These are phyloP conservation scores for Protonemura montana DNA, from an alignment of 2,888 invertebrate species.

Conservation along the genomic window DNA sequence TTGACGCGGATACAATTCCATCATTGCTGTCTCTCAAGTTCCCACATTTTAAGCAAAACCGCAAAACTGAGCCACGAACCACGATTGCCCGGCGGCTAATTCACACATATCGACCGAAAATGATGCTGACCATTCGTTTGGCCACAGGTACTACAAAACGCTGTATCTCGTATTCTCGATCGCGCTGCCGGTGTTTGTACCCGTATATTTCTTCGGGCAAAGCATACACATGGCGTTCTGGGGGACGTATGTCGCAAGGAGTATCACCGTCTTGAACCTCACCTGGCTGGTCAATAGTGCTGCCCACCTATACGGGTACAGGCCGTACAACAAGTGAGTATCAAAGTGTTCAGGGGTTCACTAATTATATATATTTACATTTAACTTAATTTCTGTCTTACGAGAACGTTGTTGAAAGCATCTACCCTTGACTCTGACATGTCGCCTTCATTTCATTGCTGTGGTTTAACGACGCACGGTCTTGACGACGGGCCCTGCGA, in stretches of 20 bases:
- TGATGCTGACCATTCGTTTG: conserved; percentile 32
- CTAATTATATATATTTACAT: too few relatives aligned
- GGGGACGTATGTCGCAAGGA: conserved; percentile 69
- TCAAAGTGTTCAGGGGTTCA: background rate
- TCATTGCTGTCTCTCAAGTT: background rate
- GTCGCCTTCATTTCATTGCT: too few relatives aligned
- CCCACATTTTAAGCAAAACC: background rate
- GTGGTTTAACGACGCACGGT: too few relatives aligned
- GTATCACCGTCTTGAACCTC: conserved; percentile 70
- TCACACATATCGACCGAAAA: background rate
- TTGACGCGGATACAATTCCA: background rate
- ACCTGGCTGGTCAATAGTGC: conserved; percentile 86
- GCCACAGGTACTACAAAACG: conserved; percentile 71
- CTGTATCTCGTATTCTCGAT: conserved; percentile 68
- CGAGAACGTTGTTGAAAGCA: too few relatives aligned
- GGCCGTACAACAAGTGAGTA: conserved; percentile 77
- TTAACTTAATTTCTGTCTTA: too few relatives aligned
- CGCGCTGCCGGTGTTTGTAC: conserved; percentile 69
- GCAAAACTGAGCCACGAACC: background rate
- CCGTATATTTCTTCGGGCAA: conserved; percentile 76
- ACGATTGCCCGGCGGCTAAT: background rate
- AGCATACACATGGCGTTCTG: conserved; percentile 67
- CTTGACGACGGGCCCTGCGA: too few relatives aligned
- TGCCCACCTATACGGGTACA: conserved; percentile 80
- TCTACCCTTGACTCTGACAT: too few relatives aligned